These are phyloP conservation scores for Ceratothoa steindachneri DNA, from an alignment of 2,888 invertebrate genomes.

Conservation along the genomic window DNA sequence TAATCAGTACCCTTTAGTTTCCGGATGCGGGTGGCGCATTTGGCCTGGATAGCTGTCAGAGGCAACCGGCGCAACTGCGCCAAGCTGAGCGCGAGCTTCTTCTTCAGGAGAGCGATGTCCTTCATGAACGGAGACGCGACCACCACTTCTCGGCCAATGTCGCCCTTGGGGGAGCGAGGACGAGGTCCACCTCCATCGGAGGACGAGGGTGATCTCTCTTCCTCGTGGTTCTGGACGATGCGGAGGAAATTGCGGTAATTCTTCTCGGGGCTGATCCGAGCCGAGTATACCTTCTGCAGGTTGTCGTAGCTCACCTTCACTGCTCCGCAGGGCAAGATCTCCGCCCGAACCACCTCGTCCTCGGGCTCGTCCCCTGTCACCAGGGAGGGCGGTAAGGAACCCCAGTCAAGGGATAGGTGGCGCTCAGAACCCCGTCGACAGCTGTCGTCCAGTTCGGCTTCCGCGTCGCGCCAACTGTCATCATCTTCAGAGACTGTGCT, in stretches of 20 bases:
- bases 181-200: background rate
- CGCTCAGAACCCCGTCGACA: background rate
- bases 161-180: background rate
- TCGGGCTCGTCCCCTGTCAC: constrained; percentile 11
- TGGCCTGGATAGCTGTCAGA: background rate
- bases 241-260: constrained; percentile 37
- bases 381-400: background rate
- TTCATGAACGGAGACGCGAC: background rate
- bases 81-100: background rate
- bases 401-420: too few relatives aligned
- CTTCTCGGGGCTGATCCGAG: constrained; percentile 36
- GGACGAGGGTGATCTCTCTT: background rate
- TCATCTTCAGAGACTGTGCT: constrained; percentile 12
- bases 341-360: constrained; percentile 39
- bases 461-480: background rate
- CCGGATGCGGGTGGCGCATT: background rate
- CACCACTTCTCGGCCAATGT: background rate
- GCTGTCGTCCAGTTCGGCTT: background rate
- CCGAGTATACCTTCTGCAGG: constrained; percentile 30
- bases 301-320: constrained; percentile 46
- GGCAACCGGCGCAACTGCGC: background rate
- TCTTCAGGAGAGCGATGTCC: background rate
- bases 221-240: constrained; percentile 20
- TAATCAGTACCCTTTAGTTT: background rate
- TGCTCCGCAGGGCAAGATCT: constrained; percentile 32